Base-by-base conservation (phyloP, 2,113 vertebrate genomes). In the Illadopsis cleaveri region DNA sequence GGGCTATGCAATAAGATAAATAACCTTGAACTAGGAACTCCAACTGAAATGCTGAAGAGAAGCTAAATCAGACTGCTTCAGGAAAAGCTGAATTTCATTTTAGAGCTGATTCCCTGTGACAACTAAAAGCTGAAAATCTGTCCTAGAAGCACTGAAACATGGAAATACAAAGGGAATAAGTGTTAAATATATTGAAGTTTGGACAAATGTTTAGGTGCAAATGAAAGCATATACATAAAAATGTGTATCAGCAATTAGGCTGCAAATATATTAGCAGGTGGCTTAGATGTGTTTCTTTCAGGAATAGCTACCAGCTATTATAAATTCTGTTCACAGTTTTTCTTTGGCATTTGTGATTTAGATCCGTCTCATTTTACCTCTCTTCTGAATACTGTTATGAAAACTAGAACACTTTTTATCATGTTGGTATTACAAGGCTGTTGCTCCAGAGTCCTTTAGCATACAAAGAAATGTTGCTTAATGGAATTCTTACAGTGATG, bases 381-480 rank as follows among this genome's bases (percentile, higher is more conserved):
- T 86, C 35, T 64, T 86, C 65, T 92, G 89, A 81, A 90, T 80
- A 68, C 27, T 54, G 66, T 86, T 95, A 80, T 81, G 89, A 60
- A 89, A 84, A 71, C 51, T 44, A 21, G 61, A 95, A 82, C 79
- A 42, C 28, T 64, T 86, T 83, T 66, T 83, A 51, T 89, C 27
- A 0, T 89, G 95, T 90, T 91, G 73, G 22, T 81, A 58, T 89
- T 92, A 77, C 7, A 33, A 60, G 60, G 40, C 65, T 94, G 25
- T 92, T 95, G 93, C 83, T 93, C 82, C 69, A 64, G 83, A 94
- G 86, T 86, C 83, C 48, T 84, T 96, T n/a, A 88, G 81, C 82
- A 75, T 79, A 79, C 78, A 87, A 94, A 89, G 87, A 91, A 84
- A 76, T 76, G 73, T 82, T 94, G 54, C 89, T 87, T 90, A 82